A percentile compares a stretch with the other conserved stretches of the same genome.
phyloP scores from a whole-genome alignment of 2,888 invertebrate genomes.

The Erynnis tages region DNA sequence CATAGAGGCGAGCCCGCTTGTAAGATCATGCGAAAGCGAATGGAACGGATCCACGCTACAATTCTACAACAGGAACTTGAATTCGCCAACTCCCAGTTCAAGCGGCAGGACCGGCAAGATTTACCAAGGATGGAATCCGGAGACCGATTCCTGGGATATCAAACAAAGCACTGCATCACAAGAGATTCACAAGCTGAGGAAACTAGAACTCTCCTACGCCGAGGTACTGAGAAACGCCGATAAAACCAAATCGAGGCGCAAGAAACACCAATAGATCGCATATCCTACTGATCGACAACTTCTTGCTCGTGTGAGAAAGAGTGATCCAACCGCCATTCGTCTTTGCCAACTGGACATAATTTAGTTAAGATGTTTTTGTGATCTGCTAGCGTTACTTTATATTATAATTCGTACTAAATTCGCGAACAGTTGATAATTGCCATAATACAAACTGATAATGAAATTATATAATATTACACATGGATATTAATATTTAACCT shows the following conservation, averaged over 20 bases:
- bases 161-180: constrained; percentile 89
- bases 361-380: constrained; percentile 75
- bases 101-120: constrained; percentile 74
- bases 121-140: constrained; percentile 75
- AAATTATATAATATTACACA: constrained; percentile 51
- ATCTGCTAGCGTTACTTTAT: constrained; percentile 77
- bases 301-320: constrained; percentile 66
- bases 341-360: constrained; percentile 77
- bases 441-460: constrained; percentile 69
- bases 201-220: constrained; percentile 91
- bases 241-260: constrained; percentile 76
- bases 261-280: constrained; percentile 71
- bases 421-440: constrained; percentile 73
- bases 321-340: constrained; percentile 77
- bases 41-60: constrained; percentile 89
- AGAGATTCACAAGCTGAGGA: constrained; percentile 90
- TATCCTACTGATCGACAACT: constrained; percentile 66
- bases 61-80: constrained; percentile 84
- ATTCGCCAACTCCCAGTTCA: constrained; percentile 82
- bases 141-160: constrained; percentile 73
- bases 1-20: constrained; percentile 77
- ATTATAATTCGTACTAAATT: constrained; percentile 66
- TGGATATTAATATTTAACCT: constrained; percentile 36
- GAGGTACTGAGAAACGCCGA: constrained; percentile 89
- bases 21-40: constrained; percentile 60